A percentile compares a stretch with the other conserved stretches of the same genome.
phyloP scores from a whole-genome alignment of 2,797 vertebrate genomes.

The Ambastaia sidthimunki region DNA sequence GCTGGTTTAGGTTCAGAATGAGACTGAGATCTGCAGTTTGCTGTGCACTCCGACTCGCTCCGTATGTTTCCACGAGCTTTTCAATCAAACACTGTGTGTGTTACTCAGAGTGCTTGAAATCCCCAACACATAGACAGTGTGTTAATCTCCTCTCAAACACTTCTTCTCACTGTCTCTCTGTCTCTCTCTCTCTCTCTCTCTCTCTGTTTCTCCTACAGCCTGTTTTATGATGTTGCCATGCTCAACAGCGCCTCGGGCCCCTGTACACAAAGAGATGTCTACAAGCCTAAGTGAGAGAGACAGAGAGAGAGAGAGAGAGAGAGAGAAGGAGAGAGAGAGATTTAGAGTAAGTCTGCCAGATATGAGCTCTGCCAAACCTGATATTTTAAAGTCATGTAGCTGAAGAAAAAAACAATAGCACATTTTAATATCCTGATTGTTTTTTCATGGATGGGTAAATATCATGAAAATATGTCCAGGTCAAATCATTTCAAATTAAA shows the following conservation, averaged over 20 bases:
- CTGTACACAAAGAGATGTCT: slow-evolving; percentile 23
- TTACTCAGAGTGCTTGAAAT: slow-evolving; percentile 32
- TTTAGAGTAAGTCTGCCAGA: slow-evolving; percentile 34
- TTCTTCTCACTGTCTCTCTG: slow-evolving; percentile 8
- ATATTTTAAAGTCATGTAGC: slow-evolving; percentile 37
- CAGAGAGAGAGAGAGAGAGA: slow-evolving; percentile 6
- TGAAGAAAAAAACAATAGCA: slow-evolving; percentile 35
- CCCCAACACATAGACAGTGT: slow-evolving; percentile 42
- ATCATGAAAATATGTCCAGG: slow-evolving; percentile 18
- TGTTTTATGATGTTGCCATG: slow-evolving; percentile 36
- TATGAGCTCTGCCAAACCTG: slow-evolving; percentile 38
- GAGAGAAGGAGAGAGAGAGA: slow-evolving; percentile 19
- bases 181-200: slow-evolving; percentile 12
- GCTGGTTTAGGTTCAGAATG: slow-evolving; percentile 30
- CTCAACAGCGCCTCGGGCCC: slow-evolving; percentile 41
- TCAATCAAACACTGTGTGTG: slow-evolving; percentile 26
- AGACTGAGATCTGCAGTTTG: slow-evolving; percentile 42
- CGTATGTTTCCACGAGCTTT: slow-evolving; percentile 35
- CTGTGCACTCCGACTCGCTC: slow-evolving; percentile 33
- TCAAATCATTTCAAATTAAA: slow-evolving; percentile 5
- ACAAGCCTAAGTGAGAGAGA: slow-evolving; percentile 31
- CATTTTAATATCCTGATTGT: slow-evolving; percentile 38
- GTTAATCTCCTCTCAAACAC: slow-evolving; percentile 48
- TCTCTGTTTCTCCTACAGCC: slow-evolving; percentile 22
- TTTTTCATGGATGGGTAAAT: slow-evolving; percentile 11